Base-by-base conservation (phyloP, 92 coral and sea anemone genomes). In the Chrysogorgia sp. region DNA sequence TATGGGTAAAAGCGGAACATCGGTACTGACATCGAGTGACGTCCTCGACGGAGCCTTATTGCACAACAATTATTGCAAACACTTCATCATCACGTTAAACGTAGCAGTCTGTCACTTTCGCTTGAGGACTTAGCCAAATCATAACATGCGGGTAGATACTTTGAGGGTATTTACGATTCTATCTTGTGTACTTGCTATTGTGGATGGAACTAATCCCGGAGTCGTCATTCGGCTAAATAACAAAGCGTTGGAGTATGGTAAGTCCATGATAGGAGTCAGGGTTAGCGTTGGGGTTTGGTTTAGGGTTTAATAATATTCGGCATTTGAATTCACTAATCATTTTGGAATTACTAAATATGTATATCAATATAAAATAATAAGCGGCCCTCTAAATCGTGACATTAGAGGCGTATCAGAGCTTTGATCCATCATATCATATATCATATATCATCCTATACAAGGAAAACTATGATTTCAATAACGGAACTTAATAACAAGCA, bases 161-260 rank as follows among this genome's bases (percentile, higher is more conserved):
- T 30, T 28, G 30, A 23, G 59, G 22, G n/a, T 49, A 40, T 35
- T 48, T 29, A 3, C 48, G 22, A 20, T 69, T 30, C 34, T 47
- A 22, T 19, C 15, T 8, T 47, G 40, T 40, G 48, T 69, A 69
- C 48, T 49, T 0, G 14, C 37, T n/a, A n/a, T n/a, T 10, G 76
- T 28, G 2, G 72, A 48, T 19, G 86, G 84, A 41, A 60, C 81
- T 2, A 86, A 86, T 61, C 97, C 97, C 40, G 97, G 97, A 7
- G 63, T 92, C 55, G 90, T 85, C 37, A 45, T 92, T 41, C 89
- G 97, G 8, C 6, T 92, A 6, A 92, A 92, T n/a, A 90, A 90
- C 81, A 90, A 88, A 30, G 97, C 91, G 43, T 85, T 92, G 30
- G 72, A 77, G 15, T 84, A 90, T 45, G 92, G 97, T 92, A 59